Base-by-base conservation (phyloP, 1,140 invertebrate genomes). In the Cherax destructor region DNA sequence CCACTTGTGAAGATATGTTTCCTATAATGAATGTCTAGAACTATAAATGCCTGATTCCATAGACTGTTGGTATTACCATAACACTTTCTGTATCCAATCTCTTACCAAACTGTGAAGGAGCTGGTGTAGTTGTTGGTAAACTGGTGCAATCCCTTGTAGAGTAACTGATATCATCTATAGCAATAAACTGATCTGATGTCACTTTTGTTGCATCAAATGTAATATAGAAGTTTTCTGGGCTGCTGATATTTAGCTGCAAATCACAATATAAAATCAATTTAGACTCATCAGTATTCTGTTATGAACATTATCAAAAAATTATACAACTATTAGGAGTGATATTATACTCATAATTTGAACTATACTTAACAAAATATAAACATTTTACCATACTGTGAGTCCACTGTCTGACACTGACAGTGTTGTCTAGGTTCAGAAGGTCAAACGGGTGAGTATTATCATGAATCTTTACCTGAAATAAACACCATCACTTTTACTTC, bases 121-220 rank as follows among this genome's bases (percentile, higher is more conserved):
- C 21, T 69, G 86, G 21, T 21, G 91, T 80, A 16, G 86, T 47
- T 59, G 81, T 41, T 4, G 91, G 91, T 10, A 80, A 49, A 1
- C 74, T 49, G 16, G 72, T 56, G 30, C 91, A 92, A 4, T 41
- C 65, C 11, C 65, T 81, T 16, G 24, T 59, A 52, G 49, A 88
- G 18, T 85, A 52, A 5, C 69, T 69, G 5, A 87, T 52, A 77
- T 92, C 91, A 81, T 92, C 91, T 9, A 92, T 52, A 18, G 80
- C 91, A n/a, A 92, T 59, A 61, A 92, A 92, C 81, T 88, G 86
- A 72, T 85, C 79, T n/a, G 52, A 61, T 18, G 77, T 76, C 59
- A 78, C 86, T 5, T 59, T 85, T 30, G 74, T 77, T 1, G 81
- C 91, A 21, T 77, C 81, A 74, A 92, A 88, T 1, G 49, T 47